These are phyloP conservation scores for Sebastes alutus DNA, from an alignment of 2,797 vertebrate genomes.

Conservation along the genomic window DNA sequence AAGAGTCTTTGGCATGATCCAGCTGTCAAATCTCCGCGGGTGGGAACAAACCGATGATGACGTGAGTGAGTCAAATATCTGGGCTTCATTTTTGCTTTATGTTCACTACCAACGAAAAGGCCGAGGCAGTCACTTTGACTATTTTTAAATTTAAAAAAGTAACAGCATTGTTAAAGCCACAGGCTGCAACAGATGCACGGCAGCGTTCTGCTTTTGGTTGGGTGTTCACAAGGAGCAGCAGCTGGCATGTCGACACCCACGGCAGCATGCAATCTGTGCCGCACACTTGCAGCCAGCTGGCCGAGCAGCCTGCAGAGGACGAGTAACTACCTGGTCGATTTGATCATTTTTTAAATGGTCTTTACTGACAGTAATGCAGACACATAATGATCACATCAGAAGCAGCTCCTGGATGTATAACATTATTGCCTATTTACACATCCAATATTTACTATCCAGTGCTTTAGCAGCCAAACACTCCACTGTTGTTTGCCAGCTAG, in stretches of 20 bases:
- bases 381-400: not conserved
- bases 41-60: slow-evolving; percentile 46
- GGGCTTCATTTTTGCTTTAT: slow-evolving; percentile 6
- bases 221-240: slow-evolving; percentile 19
- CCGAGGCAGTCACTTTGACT: not conserved
- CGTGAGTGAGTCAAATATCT: slow-evolving; percentile 43
- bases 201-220: slow-evolving; percentile 11
- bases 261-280: slow-evolving; percentile 18
- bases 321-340: not conserved
- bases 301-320: not conserved
- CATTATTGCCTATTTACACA: not conserved
- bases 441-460: not conserved
- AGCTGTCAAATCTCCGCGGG: slow-evolving; percentile 58
- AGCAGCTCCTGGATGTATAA: not conserved
- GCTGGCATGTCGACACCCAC: slow-evolving; percentile 27
- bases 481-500: not conserved
- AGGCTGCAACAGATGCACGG: slow-evolving; percentile 41
- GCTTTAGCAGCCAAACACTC: not conserved
- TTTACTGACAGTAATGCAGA: not conserved
- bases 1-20: slow-evolving; percentile 56
- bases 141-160: slow-evolving; percentile 9
- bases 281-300: slow-evolving; percentile 41
- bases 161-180: slow-evolving; percentile 7
- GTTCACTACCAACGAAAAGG: slow-evolving; percentile 23
- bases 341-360: not conserved